Conservation (phyloP, 2,888 invertebrate genomes). For the Notodonta dromedarius region DNA sequence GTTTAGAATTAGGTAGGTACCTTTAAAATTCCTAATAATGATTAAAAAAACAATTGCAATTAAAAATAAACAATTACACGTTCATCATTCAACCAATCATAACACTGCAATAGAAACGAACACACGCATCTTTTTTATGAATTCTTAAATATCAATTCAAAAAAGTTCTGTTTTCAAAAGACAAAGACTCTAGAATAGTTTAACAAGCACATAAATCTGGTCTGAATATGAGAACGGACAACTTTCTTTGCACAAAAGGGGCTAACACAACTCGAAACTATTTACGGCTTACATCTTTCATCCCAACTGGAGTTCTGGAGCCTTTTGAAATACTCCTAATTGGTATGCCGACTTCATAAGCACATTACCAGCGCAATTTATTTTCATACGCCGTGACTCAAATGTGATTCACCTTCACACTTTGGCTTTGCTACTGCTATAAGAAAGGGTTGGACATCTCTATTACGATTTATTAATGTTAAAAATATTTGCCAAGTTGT, state of each 20-base stretch:
- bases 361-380: constrained; percentile 40
- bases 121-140: too few relatives aligned
- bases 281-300: constrained; percentile 28
- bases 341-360: constrained; percentile 39
- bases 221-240: constrained; percentile 17
- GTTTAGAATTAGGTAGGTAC: too few relatives aligned
- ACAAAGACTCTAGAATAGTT: constrained; percentile 11
- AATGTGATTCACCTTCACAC: constrained; percentile 43
- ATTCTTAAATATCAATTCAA: background rate
- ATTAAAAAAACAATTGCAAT: too few relatives aligned
- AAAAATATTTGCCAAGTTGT: too few relatives aligned
- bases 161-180: background rate
- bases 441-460: background rate
- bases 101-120: too few relatives aligned
- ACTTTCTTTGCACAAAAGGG: constrained; percentile 23
- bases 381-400: constrained; percentile 43
- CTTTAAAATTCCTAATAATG: too few relatives aligned
- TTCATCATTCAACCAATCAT: too few relatives aligned
- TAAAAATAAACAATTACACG: too few relatives aligned
- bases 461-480: too few relatives aligned
- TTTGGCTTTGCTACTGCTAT: constrained; percentile 28
- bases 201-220: constrained; percentile 14
- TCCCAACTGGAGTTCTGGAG: constrained; percentile 20
- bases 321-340: constrained; percentile 50
- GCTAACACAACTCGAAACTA: constrained; percentile 16